Evolutionary conservation across 2,888 invertebrate species (phyloP).

Genomic region (Helobdella robusta): DNA sequence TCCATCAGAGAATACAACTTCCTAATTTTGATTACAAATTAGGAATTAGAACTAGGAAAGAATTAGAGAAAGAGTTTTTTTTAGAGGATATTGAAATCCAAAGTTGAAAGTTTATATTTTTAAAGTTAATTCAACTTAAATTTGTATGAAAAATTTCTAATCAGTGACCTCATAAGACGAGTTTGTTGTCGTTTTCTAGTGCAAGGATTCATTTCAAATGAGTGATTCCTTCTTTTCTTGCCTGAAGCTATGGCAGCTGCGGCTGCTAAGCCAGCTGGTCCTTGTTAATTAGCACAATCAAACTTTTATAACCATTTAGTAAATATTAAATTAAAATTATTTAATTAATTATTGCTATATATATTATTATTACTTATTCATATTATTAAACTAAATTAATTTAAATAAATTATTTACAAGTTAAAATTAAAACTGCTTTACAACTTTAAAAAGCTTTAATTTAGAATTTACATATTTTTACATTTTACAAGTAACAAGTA

Average conservation of each 20-base stretch:
- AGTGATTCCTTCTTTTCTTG: conserved; percentile 85
- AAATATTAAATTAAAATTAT: neutral
- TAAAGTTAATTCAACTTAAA: neutral
- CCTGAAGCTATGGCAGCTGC: conserved; percentile 88
- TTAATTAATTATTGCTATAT: neutral
- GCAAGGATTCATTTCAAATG: conserved; percentile 92
- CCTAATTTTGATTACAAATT: conserved; percentile 35
- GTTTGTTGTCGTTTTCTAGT: conserved; percentile 91
- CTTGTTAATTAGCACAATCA: conserved; percentile 49
- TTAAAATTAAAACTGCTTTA: too few relatives aligned
- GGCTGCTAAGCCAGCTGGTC: conserved; percentile 88
- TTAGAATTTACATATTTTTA: too few relatives aligned
- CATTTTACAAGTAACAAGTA: too few relatives aligned
- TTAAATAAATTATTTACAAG: too few relatives aligned
- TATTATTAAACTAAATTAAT: too few relatives aligned
- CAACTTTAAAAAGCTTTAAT: too few relatives aligned
- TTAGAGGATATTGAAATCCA: neutral
- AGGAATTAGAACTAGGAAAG: neutral
- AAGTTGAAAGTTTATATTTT: neutral
- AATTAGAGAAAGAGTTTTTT: neutral
- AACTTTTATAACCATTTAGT: neutral
- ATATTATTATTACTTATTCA: neutral
- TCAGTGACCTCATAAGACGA: conserved; percentile 59
- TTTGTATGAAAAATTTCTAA: neutral
- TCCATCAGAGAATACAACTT: conserved; percentile 55